Evolutionary conservation across 2,113 vertebrate species (phyloP).

Genomic region (Spilogale gracilis): DNA sequence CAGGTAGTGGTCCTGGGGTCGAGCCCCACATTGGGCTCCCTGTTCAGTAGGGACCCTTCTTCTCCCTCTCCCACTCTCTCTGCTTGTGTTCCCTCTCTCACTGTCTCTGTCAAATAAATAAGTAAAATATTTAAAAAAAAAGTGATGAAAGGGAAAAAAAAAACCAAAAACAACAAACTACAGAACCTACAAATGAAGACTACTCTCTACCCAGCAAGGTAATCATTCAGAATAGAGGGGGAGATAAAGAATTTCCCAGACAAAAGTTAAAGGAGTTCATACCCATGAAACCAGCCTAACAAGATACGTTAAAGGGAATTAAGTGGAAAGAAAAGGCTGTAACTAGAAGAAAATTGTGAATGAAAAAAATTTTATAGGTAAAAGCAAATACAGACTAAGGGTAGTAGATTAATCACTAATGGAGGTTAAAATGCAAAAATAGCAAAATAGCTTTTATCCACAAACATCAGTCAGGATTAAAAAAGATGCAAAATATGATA

Average conservation of each 20-base stretch:
- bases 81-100: no score
- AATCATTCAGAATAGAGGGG: background rate
- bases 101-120: no score
- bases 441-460: background rate
- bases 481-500: background rate
- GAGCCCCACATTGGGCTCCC: no score
- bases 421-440: background rate
- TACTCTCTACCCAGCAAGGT: background rate
- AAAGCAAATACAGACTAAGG: conserved; percentile 10
- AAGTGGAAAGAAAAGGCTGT: background rate
- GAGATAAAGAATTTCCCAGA: background rate
- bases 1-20: no score
- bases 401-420: background rate
- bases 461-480: background rate
- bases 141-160: background rate
- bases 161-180: background rate
- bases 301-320: background rate
- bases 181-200: background rate
- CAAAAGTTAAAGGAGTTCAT: background rate
- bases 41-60: no score
- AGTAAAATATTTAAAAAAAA: no score
- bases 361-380: background rate
- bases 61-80: no score
- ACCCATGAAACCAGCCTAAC: background rate
- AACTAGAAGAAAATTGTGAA: background rate